Percentiles rank a stretch among this genome's conserved stretches.
Conservation (phyloP, 2,888 invertebrate species). For the Drosophila mulleri region DNA sequence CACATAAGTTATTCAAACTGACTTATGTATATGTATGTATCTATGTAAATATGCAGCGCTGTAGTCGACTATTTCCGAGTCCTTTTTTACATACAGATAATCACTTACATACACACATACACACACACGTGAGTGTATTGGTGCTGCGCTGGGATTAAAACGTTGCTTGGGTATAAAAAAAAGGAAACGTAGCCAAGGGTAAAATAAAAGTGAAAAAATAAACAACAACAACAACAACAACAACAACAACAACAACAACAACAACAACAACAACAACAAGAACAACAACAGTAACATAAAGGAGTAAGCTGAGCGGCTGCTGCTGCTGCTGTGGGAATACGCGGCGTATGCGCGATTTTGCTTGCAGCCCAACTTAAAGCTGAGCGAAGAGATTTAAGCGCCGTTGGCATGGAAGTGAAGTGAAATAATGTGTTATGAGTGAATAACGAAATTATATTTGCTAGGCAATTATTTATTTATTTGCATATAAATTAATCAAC, state of each 20-base stretch:
- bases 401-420: background rate
- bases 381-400: slow-evolving; percentile 13
- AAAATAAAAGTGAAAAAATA: slow-evolving; percentile 67
- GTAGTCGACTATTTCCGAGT: slow-evolving; percentile 10
- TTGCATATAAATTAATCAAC: slow-evolving; percentile 20
- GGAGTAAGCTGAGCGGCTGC: slow-evolving; percentile 54
- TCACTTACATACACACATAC: slow-evolving; percentile 41
- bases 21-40: background rate
- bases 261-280: background rate
- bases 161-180: slow-evolving; percentile 63
- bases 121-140: slow-evolving; percentile 8
- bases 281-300: no score
- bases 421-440: slow-evolving; percentile 3
- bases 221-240: background rate
- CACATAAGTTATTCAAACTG: background rate
- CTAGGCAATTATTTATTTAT: slow-evolving; percentile 4
- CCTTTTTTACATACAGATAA: slow-evolving; percentile 60
- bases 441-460: slow-evolving; percentile 5
- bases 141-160: slow-evolving; percentile 66
- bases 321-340: slow-evolving; percentile 63
- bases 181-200: slow-evolving; percentile 67
- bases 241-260: background rate
- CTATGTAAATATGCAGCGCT: slow-evolving; percentile 15
- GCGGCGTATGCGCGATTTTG: slow-evolving; percentile 67
- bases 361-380: slow-evolving; percentile 30